phyloP scores from a whole-genome alignment of 2,113 vertebrate species.

The Callorhinus ursinus region DNA sequence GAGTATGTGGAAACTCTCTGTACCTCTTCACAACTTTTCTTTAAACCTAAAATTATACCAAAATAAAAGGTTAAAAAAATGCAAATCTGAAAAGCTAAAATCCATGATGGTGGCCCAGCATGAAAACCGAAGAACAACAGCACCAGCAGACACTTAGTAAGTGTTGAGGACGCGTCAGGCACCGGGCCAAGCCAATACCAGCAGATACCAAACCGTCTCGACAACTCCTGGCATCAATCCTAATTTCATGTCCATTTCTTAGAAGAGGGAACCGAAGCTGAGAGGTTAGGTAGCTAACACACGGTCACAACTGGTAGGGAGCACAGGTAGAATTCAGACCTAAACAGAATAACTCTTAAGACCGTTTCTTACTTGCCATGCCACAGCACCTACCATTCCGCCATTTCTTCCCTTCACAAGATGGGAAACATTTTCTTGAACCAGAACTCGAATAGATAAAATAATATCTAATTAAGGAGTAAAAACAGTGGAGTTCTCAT shows the following conservation, averaged over 20 bases:
- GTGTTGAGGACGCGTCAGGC: rapidly evolving
- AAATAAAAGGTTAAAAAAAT: background rate
- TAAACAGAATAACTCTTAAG: background rate
- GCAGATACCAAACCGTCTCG: background rate
- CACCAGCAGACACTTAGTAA: background rate
- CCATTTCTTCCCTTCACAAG: background rate
- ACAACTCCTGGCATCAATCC: background rate
- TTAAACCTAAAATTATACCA: background rate
- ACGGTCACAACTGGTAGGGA: background rate
- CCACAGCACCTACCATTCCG: background rate
- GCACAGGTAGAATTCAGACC: background rate
- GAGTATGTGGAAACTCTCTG: background rate
- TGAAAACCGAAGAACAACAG: background rate
- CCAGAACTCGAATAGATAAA: background rate
- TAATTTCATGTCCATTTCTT: background rate
- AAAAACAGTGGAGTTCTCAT: background rate
- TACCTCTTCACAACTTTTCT: background rate
- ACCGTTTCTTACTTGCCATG: background rate
- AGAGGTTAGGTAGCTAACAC: background rate
- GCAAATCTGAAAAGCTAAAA: background rate
- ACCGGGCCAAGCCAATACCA: background rate
- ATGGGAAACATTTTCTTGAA: background rate
- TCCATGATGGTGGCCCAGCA: background rate
- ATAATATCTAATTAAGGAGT: background rate
- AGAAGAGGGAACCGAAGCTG: background rate